Conservation (phyloP, 1,140 invertebrate species). For the Ips nitidus region DNA sequence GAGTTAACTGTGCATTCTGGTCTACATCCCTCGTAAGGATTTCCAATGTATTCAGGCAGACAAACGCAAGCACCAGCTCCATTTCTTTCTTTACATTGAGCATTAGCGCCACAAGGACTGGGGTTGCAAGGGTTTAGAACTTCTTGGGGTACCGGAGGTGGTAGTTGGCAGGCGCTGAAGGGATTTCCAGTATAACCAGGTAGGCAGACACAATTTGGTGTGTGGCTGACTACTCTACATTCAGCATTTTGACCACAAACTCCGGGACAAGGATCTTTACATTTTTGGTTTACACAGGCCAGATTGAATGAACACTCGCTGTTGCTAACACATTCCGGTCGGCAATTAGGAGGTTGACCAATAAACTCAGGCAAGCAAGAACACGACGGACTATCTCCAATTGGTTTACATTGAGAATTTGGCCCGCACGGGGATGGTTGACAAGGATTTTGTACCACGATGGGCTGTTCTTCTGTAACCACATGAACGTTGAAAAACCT, state of each 20-base stretch:
- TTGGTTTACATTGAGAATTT: slow-evolving; percentile 65
- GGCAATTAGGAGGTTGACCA: slow-evolving; percentile 66
- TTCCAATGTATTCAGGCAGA: slow-evolving; percentile 61
- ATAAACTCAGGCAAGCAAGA: slow-evolving; percentile 64
- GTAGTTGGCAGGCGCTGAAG: slow-evolving; percentile 49
- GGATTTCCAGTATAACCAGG: slow-evolving; percentile 66
- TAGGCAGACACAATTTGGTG: slow-evolving; percentile 63
- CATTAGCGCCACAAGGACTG: slow-evolving; percentile 74
- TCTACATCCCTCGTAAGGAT: slow-evolving; percentile 70
- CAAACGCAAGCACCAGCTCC: slow-evolving; percentile 69
- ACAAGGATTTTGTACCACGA: slow-evolving; percentile 60
- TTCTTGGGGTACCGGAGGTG: slow-evolving; percentile 32
- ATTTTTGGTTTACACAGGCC: slow-evolving; percentile 70
- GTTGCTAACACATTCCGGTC: slow-evolving; percentile 67
- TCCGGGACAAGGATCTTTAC: slow-evolving; percentile 65
- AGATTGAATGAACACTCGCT: slow-evolving; percentile 63
- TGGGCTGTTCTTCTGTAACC: slow-evolving; percentile 45
- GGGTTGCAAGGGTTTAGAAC: slow-evolving; percentile 62
- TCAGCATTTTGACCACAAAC: slow-evolving; percentile 60
- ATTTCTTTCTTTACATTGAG: slow-evolving; percentile 66
- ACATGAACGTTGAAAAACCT: slow-evolving; percentile 28
- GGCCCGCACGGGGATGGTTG: slow-evolving; percentile 71
- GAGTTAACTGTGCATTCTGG: slow-evolving; percentile 73
- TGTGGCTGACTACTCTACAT: slow-evolving; percentile 63
- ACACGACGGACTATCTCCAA: slow-evolving; percentile 64